Base-by-base conservation (phyloP, 2,113 vertebrate species). In the Hippopotamus amphibius region DNA sequence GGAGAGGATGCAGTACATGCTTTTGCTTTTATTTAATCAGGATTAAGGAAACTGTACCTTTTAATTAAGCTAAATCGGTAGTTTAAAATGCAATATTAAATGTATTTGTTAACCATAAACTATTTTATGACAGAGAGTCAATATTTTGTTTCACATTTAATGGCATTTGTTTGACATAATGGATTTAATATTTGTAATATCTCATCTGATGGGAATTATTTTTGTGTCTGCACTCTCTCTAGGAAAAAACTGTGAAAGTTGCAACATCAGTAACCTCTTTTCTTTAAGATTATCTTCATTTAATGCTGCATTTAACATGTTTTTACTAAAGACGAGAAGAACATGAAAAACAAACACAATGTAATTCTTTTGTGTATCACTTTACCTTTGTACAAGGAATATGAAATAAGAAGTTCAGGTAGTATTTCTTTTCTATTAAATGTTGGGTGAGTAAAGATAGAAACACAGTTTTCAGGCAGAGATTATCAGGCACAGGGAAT, bases 91-190 rank as follows among this genome's bases (percentile, higher is more conserved):
- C 1, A 53, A 11, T 90, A 83, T 77, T 77, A 55, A 83, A 82
- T 30, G 88, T 79, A 77, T 65, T 79, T 89, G 21, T 50, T 80
- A 94, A n/a, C 10, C 1, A 21, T 66, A 93, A 59, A 53, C 59
- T 59, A 11, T n/a, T 68, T 88, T 53, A 79, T 53, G 26, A 72
- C 93, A 81, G 26, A 53, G 1, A 53, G 28, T 93, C 4, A 77
- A 77, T 88, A 90, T 94, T 91, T 41, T 84, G 21, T 90, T 94
- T 84, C 76, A 59, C 28, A 74, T 50, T 79, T 90, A 88, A 13
- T 37, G n/a, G 22, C 5, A 90, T 69, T 69, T 90, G 28, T 63
- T 93, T 88, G 16, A 88, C 55, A 84, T 22, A 74, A 6, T 22
- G 11, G 83, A 41, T 65, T 74, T 41, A 92, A 59, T 91, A 90